Conservation (phyloP, 2,888 invertebrate species). For the Agrotis clavis region DNA sequence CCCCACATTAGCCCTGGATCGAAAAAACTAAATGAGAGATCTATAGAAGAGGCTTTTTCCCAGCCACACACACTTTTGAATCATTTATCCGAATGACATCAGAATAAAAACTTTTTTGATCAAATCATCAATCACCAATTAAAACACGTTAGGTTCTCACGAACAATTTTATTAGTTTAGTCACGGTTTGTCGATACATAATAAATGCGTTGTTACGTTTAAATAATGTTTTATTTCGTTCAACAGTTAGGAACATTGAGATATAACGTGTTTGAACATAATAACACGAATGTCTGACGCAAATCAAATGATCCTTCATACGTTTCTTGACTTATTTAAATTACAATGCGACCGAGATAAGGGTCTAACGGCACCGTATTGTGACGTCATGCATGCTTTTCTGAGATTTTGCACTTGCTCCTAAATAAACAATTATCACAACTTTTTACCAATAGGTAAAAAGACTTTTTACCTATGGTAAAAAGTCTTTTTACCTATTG, state of each 20-base stretch:
- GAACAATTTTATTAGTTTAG: constrained; percentile 63
- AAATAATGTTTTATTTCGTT: constrained; percentile 58
- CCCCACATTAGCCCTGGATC: not conserved
- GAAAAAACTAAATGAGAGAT: not conserved
- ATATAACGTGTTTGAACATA: constrained; percentile 52
- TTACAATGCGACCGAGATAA: constrained; percentile 10
- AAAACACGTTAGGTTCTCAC: constrained; percentile 59
- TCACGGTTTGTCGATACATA: constrained; percentile 65
- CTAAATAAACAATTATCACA: too few relatives aligned
- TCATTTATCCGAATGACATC: constrained; percentile 48
- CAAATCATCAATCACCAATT: constrained; percentile 62
- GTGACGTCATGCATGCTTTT: too few relatives aligned
- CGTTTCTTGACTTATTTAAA: constrained; percentile 69
- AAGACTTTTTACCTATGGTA: too few relatives aligned
- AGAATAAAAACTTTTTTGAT: constrained; percentile 38
- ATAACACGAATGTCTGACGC: constrained; percentile 54
- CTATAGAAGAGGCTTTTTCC: not conserved
- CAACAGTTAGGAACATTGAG: constrained; percentile 52
- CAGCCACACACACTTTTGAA: not conserved
- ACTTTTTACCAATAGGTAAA: too few relatives aligned
- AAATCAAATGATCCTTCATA: constrained; percentile 54
- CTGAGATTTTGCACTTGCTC: too few relatives aligned
- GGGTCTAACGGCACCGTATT: too few relatives aligned
- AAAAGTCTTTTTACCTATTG: too few relatives aligned
- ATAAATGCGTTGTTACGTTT: constrained; percentile 63